Conservation (phyloP, 1,140 invertebrate species). For the Neodiprion pinetum region DNA sequence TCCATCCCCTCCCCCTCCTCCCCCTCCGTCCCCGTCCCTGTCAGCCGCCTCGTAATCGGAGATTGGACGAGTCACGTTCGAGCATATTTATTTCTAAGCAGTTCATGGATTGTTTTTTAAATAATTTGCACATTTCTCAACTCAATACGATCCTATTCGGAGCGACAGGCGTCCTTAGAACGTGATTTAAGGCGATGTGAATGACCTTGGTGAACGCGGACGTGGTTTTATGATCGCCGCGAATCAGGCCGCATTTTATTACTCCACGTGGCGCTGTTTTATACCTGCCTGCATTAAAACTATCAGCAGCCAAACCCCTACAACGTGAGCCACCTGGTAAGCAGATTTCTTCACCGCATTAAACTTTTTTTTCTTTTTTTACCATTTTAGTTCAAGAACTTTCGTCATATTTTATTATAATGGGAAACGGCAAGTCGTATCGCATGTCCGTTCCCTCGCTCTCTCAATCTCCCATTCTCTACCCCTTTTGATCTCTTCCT, state of each 20-base stretch:
- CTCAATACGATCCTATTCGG: too few species aligned
- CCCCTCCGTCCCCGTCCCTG: neutral
- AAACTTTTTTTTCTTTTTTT: too few species aligned
- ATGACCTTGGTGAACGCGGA: neutral
- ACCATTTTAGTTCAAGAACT: too few species aligned
- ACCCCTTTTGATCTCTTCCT: neutral
- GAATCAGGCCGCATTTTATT: neutral
- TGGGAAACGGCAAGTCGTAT: neutral
- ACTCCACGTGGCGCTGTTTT: neutral
- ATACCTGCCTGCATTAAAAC: neutral
- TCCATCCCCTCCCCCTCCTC: neutral
- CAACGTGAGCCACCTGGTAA: neutral
- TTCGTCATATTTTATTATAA: neutral
- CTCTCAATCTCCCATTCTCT: neutral
- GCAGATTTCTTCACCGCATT: too few species aligned
- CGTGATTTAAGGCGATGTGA: neutral
- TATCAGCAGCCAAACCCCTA: neutral
- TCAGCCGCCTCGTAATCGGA: neutral
- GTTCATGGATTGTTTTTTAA: constrained; percentile 4
- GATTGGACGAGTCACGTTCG: constrained; percentile 1
- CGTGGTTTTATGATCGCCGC: too few species aligned
- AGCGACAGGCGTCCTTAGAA: neutral
- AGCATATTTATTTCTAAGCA: neutral
- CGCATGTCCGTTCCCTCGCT: neutral
- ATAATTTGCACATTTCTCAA: neutral